These are phyloP conservation scores for Upupa epops DNA, from an alignment of 2,113 vertebrate species.

Conservation along the genomic window DNA sequence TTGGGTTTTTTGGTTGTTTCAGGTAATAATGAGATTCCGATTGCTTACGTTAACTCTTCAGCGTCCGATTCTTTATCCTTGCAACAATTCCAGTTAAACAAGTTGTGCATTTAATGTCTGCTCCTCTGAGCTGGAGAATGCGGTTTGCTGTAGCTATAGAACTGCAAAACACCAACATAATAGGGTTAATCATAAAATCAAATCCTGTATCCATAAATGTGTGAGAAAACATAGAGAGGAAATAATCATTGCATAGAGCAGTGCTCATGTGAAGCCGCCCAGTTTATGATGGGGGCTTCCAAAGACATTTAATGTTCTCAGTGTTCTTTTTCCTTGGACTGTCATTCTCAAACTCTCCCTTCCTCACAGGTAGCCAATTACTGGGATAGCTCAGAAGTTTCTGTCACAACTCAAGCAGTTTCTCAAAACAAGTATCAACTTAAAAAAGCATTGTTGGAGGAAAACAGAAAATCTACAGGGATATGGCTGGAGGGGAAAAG, in stretches of 20 bases:
- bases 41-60: background rate
- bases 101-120: background rate
- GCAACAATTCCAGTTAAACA: background rate
- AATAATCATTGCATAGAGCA: background rate
- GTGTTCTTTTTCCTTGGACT: constrained; percentile 3
- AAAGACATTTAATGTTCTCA: background rate
- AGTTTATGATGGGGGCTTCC: constrained; percentile 1
- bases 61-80: background rate
- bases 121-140: background rate
- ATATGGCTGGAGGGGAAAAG: constrained; percentile 19
- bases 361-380: constrained; percentile 41
- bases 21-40: background rate
- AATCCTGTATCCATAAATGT: background rate
- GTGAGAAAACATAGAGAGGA: background rate
- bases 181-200: background rate
- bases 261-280: rapidly evolving
- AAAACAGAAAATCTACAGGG: background rate
- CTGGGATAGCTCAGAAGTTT: constrained; percentile 25
- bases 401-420: constrained; percentile 45
- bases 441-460: constrained; percentile 26
- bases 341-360: constrained; percentile 24
- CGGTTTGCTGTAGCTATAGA: background rate
- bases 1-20: background rate
- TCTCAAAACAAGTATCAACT: constrained; percentile 51
- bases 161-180: background rate